phyloP scores from a whole-genome alignment of 2,888 invertebrate species.

The Drosophila pseudotalamancana region DNA sequence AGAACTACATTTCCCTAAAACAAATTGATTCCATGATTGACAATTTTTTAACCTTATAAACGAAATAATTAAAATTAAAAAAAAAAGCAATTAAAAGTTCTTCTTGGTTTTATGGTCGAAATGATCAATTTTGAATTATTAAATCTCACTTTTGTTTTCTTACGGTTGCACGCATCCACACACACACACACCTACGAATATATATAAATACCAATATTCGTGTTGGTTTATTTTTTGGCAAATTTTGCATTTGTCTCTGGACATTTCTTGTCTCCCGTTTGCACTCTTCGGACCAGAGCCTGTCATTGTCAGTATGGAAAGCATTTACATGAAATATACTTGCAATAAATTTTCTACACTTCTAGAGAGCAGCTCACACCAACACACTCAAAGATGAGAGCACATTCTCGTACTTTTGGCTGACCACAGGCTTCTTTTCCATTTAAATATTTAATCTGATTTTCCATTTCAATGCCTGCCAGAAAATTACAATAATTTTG shows the following conservation, averaged over 20 bases:
- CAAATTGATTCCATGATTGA: too few relatives aligned
- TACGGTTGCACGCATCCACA: slow-evolving; percentile 44
- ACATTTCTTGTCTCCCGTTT: slow-evolving; percentile 18
- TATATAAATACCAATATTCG: slow-evolving; percentile 11
- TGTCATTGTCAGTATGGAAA: slow-evolving; percentile 62
- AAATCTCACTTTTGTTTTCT: slow-evolving; percentile 69
- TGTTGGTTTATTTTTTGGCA: slow-evolving; percentile 48
- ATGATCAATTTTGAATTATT: slow-evolving; percentile 67
- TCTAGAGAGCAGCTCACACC: slow-evolving; percentile 26
- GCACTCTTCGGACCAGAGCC: neutral
- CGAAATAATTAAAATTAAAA: slow-evolving; percentile 15
- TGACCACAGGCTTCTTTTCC: slow-evolving; percentile 59
- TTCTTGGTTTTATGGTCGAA: slow-evolving; percentile 27
- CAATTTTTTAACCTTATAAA: neutral
- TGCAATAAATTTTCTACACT: slow-evolving; percentile 68
- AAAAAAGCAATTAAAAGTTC: slow-evolving; percentile 35
- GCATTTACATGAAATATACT: slow-evolving; percentile 75
- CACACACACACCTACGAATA: neutral
- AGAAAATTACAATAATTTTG: slow-evolving; percentile 59
- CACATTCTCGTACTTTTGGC: slow-evolving; percentile 38
- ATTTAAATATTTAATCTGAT: slow-evolving; percentile 80
- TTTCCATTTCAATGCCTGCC: slow-evolving; percentile 66
- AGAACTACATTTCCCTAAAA: too few relatives aligned
- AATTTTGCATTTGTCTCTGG: slow-evolving; percentile 37
- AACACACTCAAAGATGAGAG: slow-evolving; percentile 6